phyloP scores from a whole-genome alignment of 1,140 invertebrate genomes.

The Bombus haemorrhoidalis region DNA sequence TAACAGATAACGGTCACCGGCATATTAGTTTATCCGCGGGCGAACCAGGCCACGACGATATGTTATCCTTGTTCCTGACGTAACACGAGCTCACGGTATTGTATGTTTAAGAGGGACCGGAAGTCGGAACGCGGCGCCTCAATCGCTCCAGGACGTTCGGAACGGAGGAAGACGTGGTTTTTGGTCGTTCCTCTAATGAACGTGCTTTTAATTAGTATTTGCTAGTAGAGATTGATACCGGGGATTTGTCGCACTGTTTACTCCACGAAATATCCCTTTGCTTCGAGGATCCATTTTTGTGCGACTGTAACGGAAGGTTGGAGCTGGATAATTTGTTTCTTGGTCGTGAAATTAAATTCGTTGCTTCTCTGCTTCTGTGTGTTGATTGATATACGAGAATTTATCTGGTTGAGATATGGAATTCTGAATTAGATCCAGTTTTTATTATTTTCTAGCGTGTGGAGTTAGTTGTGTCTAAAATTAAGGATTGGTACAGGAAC shows the following conservation, averaged over 20 bases:
- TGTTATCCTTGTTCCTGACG: conserved; percentile 21
- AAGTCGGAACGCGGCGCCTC: not conserved
- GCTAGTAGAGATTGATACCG: not conserved
- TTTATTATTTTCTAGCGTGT: no score
- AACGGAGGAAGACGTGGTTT: not conserved
- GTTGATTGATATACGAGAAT: not conserved
- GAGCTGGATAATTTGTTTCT: not conserved
- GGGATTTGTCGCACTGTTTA: not conserved
- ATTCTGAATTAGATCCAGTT: not conserved
- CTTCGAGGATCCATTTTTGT: not conserved
- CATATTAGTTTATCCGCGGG: conserved; percentile 51
- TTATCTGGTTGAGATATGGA: not conserved
- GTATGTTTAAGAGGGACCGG: not conserved
- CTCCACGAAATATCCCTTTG: not conserved
- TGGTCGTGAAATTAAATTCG: not conserved
- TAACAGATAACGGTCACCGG: conserved; percentile 66
- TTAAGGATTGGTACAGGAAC: no score
- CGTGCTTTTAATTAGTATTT: conserved; percentile 9
- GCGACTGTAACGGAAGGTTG: not conserved
- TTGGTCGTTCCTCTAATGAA: conserved; percentile 5
- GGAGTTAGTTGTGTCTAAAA: not conserved
- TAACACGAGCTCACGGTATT: not conserved
- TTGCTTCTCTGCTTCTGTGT: not conserved
- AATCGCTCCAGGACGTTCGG: not conserved
- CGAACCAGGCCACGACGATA: conserved; percentile 11